Evolutionary conservation across 2,888 invertebrate genomes (phyloP).

Genomic region (Erebia ligea): DNA sequence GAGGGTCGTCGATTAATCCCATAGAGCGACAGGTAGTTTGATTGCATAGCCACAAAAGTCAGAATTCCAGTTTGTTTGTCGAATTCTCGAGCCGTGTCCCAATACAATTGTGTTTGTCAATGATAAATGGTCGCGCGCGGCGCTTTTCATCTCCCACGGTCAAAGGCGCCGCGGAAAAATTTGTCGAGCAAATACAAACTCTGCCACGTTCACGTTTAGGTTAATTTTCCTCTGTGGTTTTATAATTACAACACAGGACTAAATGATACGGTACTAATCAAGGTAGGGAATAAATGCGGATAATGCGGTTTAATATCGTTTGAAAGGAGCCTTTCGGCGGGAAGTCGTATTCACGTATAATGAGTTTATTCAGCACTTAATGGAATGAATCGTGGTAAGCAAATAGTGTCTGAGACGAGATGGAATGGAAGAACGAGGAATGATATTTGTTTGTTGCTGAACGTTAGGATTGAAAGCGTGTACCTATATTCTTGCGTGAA

Average conservation of each 20-base stretch:
- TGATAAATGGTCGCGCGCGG: conserved; percentile 81
- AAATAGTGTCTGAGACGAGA: conserved; percentile 67
- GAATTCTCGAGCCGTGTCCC: conserved; percentile 75
- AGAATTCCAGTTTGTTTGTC: conserved; percentile 76
- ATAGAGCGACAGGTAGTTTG: conserved; percentile 39
- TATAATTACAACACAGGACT: conserved; percentile 80
- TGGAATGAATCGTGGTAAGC: conserved; percentile 79
- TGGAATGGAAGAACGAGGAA: conserved; percentile 32
- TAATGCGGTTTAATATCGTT: conserved; percentile 80
- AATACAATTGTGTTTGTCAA: conserved; percentile 83
- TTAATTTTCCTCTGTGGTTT: conserved; percentile 48
- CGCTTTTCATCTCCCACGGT: conserved; percentile 76
- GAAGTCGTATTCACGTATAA: conserved; percentile 77
- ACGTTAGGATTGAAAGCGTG: background rate
- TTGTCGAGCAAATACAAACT: conserved; percentile 50
- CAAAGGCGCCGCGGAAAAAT: conserved; percentile 71
- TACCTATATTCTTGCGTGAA: background rate
- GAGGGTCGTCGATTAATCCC: conserved; percentile 28
- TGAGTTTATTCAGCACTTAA: conserved; percentile 82
- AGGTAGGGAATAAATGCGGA: conserved; percentile 78
- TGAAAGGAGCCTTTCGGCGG: conserved; percentile 80
- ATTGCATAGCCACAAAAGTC: conserved; percentile 58
- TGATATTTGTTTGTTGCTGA: conserved; percentile 25
- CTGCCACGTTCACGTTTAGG: conserved; percentile 46
- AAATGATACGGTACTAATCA: conserved; percentile 83